Percentiles rank a stretch among this genome's conserved stretches.
Evolutionary conservation across 64 coral and sea anemone genomes (phyloP).

Genomic region (Porites australiensis): DNA sequence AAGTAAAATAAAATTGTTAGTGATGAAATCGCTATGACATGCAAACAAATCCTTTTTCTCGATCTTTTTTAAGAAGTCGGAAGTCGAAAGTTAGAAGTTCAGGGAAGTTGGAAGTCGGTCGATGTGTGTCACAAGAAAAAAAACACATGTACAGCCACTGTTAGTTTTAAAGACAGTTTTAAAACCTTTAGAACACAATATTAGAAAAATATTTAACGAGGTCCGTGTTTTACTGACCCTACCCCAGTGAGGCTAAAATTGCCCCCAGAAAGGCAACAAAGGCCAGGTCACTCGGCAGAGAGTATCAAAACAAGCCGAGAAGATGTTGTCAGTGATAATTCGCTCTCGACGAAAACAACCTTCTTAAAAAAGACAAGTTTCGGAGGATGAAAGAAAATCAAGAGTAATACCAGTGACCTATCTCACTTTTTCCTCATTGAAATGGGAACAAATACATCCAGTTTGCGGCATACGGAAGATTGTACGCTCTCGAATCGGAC

Average conservation of each 20-base stretch:
- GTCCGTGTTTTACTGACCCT: neutral
- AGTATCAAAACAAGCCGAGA: conserved; percentile 28
- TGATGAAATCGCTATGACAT: too few relatives aligned
- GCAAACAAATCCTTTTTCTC: too few relatives aligned
- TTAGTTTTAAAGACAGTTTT: too few relatives aligned
- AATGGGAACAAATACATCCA: conserved; percentile 59
- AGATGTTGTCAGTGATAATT: neutral
- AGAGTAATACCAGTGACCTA: neutral
- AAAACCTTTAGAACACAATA: too few relatives aligned
- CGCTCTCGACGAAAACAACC: neutral
- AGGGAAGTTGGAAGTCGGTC: too few relatives aligned
- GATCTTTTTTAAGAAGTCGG: too few relatives aligned
- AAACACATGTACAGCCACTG: too few relatives aligned
- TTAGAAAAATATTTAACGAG: too few relatives aligned
- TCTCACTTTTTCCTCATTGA: neutral
- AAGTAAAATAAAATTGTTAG: too few relatives aligned
- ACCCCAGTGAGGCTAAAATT: neutral
- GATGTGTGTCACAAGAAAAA: too few relatives aligned
- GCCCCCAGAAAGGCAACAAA: neutral
- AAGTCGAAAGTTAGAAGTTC: too few relatives aligned
- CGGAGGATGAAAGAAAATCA: neutral
- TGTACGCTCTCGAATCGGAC: conserved; percentile 45
- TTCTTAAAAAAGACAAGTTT: neutral
- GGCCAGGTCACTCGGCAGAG: conserved; percentile 24
- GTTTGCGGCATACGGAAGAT: conserved; percentile 32